These are phyloP conservation scores for Leucozona laternaria DNA, from an alignment of 2,888 invertebrate genomes.

Conservation along the genomic window DNA sequence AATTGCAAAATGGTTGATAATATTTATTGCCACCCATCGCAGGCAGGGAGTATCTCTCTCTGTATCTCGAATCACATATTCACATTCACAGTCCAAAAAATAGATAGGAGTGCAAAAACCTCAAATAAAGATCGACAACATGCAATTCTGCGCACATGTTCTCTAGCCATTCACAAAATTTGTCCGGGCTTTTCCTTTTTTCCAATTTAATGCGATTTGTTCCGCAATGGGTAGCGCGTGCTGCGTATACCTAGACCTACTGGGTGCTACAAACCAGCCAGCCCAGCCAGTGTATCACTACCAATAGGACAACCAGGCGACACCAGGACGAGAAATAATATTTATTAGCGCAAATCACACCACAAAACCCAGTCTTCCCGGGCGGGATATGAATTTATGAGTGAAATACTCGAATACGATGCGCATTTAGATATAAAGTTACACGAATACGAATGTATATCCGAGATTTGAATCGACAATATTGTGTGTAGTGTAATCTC, in stretches of 20 bases:
- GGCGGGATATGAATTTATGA: constrained; percentile 69
- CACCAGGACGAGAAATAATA: constrained; percentile 57
- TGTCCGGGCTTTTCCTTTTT: constrained; percentile 46
- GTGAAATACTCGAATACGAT: constrained; percentile 54
- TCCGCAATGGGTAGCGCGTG: constrained; percentile 65
- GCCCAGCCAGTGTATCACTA: constrained; percentile 47
- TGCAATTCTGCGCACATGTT: constrained; percentile 74
- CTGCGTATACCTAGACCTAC: background rate
- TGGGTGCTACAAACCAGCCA: background rate
- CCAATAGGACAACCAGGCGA: constrained; percentile 46
- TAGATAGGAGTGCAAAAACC: constrained; percentile 39
- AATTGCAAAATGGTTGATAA: constrained; percentile 59
- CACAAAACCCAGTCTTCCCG: constrained; percentile 42
- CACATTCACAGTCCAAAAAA: background rate
- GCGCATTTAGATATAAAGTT: constrained; percentile 58
- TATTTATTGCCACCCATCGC: constrained; percentile 62
- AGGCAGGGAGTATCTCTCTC: constrained; percentile 29
- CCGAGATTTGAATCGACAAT: constrained; percentile 66
- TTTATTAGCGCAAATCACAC: constrained; percentile 71
- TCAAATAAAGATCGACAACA: constrained; percentile 69
- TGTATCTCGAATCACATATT: background rate
- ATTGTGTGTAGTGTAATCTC: constrained; percentile 69
- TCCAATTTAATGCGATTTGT: constrained; percentile 73
- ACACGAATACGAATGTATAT: constrained; percentile 12
- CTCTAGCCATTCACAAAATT: constrained; percentile 54